Base-by-base conservation (phyloP, 2,113 vertebrate species). In the Apus apus region DNA sequence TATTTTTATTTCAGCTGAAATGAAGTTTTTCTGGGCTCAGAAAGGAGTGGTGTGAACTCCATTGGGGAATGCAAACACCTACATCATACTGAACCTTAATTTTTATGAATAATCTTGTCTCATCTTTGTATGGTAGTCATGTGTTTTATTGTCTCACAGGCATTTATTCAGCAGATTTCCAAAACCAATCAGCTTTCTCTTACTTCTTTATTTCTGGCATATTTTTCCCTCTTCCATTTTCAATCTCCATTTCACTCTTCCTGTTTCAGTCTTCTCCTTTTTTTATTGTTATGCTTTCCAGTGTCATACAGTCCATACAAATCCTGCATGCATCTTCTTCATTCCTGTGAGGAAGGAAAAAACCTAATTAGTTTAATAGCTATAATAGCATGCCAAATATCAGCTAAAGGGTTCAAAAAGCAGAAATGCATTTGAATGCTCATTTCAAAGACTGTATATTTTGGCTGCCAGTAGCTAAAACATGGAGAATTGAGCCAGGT, bases 1-100 rank as follows among this genome's bases (percentile, higher is more conserved):
- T 74, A 89, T 87, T 91, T 61, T 77, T 87, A 67, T 75, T 94
- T 87, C 70, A 90, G 48, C 25, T 67, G 57, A 91, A 74, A 81
- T 50, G 66, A 57, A 56, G 20, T 34, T 91, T 93, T 75, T n/a
- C 20, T 34, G 64, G 53, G 26, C 48, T 91, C 45, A 57, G 8
- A 36, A 26, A 68, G 9, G 22, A 86, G 15, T 30, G 17, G 19
- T 78, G 46, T 83, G 34, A 83, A 81, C 29, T 85, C 34, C 13
- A 15, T 0, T 36, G 40, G 20, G 53, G 26, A 75, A 73, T 20
- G 38, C 58, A 25, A 89, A 67, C 86, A 90, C 17, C 19, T 74
- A 13, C 17, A 45, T 78, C 34, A 79, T 61, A 65, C 16, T 64
- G 56, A 60, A 34, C 40, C 85, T 51, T 51, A 45, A 46, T 85